Evolutionary conservation across 1,140 invertebrate genomes (phyloP), one percentile per base, ranked within the genome.

Genomic region (Phenacoccus solenopsis): DNA sequence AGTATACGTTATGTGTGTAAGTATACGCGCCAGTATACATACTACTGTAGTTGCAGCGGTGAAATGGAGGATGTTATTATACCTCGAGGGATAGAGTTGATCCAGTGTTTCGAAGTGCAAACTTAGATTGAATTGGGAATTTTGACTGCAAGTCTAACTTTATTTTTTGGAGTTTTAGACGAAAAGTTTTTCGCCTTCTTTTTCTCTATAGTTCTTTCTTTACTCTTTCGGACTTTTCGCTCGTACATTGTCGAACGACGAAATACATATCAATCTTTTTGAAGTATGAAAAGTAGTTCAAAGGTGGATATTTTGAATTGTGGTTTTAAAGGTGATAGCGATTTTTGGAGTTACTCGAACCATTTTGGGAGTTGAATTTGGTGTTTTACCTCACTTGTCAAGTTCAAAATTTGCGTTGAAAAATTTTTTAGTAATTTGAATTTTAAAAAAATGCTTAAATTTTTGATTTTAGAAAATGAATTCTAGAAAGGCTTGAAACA

Each of bases 51-150:
- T 64, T 64, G 25, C 59, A 64, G n/a, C n/a, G n/a, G 59, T 27
- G 25, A 64, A 64, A 64, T 25, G 59, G 59, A 64, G 59, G 25
- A 64, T 64, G 59, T 64, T 64, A 64, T 64, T 64, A 64, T 27
- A 64, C 25, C 59, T 64, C 59, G 22, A 64, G 59, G 59, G 59
- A 64, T 25, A 22, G 59, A 64, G 59, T 64, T 64, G 59, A 64
- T 64, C 25, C 59, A 64, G 20, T 27, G 59, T 64, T 64, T 64
- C 59, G 10, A 64, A 64, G 25, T 24, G 59, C 59, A 64, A 64
- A 64, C 59, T 64, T 64, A 64, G 59, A 64, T 64, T 64, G 59
- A 64, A 64, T 64, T 64, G 59, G 59, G 59, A 64, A 64, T 64
- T 64, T 64, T 27, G 5, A 64, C 10, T 64, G 21, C 59, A 64